These are phyloP conservation scores for Zele albiditarsus DNA, from an alignment of 2,888 invertebrate species.

Conservation along the genomic window DNA sequence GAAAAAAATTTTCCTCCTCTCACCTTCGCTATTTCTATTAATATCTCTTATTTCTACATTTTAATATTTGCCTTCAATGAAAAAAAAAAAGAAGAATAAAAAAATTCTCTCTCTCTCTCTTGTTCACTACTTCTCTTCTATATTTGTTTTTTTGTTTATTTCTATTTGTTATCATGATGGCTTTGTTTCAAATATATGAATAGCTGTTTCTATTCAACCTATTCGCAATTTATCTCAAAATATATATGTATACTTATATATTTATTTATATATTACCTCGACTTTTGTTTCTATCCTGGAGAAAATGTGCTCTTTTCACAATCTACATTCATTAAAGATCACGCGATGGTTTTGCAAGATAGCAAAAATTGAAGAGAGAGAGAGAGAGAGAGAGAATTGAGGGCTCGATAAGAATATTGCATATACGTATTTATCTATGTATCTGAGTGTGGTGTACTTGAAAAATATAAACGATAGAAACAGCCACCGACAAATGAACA, in stretches of 20 bases:
- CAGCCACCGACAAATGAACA: no score
- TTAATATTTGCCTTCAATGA: background rate
- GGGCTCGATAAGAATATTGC: no score
- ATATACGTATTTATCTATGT: no score
- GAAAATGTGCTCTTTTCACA: background rate
- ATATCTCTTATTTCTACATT: background rate
- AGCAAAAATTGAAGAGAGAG: background rate
- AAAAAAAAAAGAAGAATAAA: background rate
- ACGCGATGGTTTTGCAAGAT: background rate
- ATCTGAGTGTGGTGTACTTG: no score
- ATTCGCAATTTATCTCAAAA: background rate
- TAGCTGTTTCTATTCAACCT: constrained; percentile 1
- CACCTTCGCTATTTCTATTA: no score
- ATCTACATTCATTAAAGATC: background rate
- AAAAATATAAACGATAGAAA: no score
- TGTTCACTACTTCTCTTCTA: background rate
- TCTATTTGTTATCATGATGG: background rate
- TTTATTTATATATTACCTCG: background rate
- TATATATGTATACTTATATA: no score
- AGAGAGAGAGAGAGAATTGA: no score
- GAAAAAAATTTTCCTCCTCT: no score
- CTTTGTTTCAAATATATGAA: constrained; percentile 1
- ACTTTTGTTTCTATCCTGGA: background rate
- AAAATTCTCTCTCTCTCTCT: background rate
- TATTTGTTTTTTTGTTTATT: background rate